Evolutionary conservation across 2,888 invertebrate species (phyloP).

Genomic region (Notodonta ziczac): DNA sequence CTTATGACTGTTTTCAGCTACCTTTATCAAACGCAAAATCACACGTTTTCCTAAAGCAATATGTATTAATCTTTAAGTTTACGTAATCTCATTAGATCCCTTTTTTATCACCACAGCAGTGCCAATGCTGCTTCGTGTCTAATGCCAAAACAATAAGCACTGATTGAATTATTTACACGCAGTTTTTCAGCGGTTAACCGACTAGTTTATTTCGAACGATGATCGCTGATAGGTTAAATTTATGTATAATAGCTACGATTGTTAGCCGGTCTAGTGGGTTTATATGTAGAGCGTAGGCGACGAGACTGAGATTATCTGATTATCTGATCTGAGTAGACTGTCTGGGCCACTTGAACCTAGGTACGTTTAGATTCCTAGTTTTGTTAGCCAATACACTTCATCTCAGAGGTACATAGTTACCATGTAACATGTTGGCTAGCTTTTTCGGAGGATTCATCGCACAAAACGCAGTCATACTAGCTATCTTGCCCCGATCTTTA

Average conservation of each 20-base stretch:
- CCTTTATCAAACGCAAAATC: not conserved
- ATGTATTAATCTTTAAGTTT: constrained; percentile 1
- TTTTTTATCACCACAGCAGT: constrained; percentile 20
- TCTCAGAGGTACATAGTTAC: too few relatives aligned
- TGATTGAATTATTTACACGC: constrained; percentile 41
- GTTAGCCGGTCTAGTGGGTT: not conserved
- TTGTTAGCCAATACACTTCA: too few relatives aligned
- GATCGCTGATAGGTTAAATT: constrained; percentile 8
- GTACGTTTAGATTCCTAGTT: too few relatives aligned
- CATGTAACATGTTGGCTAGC: too few relatives aligned
- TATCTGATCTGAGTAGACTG: too few relatives aligned
- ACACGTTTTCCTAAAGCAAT: not conserved
- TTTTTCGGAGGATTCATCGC: too few relatives aligned
- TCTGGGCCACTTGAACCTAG: too few relatives aligned
- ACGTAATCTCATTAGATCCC: not conserved
- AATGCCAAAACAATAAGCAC: constrained; percentile 39
- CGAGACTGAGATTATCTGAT: too few relatives aligned
- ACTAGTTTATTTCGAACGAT: constrained; percentile 33
- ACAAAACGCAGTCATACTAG: too few relatives aligned
- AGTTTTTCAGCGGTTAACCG: constrained; percentile 16
- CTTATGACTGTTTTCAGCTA: too few relatives aligned
- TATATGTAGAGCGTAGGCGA: not conserved
- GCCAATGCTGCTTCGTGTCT: constrained; percentile 27
- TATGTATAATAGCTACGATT: not conserved
- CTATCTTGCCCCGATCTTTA: too few relatives aligned